Evolutionary conservation across 53 echinoderm and acorn worm species (phyloP).

Genomic region (Arbacia lixula): DNA sequence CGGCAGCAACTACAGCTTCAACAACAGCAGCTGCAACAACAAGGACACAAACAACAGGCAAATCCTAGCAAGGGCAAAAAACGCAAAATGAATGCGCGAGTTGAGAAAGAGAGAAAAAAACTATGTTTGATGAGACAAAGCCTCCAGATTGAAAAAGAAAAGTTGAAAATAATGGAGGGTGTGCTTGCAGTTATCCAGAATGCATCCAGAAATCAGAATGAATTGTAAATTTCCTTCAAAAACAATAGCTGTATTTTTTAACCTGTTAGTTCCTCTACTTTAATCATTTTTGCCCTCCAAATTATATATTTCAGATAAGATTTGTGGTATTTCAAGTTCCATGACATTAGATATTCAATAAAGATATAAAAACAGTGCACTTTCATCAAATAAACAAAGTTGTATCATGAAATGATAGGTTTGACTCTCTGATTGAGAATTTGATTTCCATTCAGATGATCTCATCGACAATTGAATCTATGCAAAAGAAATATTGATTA

Average conservation of each 20-base stretch:
- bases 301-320: no score
- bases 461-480: no score
- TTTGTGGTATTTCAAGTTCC: no score
- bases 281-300: neutral
- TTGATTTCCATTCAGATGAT: no score
- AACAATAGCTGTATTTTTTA: neutral
- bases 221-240: slow-evolving; percentile 4
- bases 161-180: neutral
- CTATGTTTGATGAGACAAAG: no score
- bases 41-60: neutral
- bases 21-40: neutral
- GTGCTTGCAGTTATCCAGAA: neutral
- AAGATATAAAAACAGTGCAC: no score
- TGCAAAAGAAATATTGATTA: slow-evolving; percentile 18
- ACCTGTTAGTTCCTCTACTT: neutral
- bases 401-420: no score
- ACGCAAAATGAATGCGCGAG: neutral
- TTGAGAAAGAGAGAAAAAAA: neutral
- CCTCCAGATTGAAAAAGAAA: neutral
- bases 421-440: no score
- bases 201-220: neutral
- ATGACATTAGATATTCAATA: no score
- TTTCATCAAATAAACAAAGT: no score
- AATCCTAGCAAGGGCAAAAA: neutral
- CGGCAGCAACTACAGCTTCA: neutral